A percentile compares a stretch with the other conserved stretches of the same genome.
Conservation (phyloP, 2,113 vertebrate species). For the Xiphias gladius region DNA sequence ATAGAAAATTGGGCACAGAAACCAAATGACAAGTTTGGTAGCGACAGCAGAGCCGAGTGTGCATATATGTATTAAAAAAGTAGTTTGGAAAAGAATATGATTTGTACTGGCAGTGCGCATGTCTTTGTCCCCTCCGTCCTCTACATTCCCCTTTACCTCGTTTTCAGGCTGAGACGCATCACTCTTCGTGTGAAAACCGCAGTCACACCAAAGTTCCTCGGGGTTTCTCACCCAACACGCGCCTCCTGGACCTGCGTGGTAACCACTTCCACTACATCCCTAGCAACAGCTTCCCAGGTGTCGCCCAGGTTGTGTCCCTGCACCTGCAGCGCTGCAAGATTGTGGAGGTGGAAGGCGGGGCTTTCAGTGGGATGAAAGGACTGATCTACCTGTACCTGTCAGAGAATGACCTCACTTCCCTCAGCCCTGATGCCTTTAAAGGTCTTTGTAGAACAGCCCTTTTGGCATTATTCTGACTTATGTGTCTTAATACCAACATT, state of each 20-base stretch:
- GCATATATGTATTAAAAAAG: too few species aligned
- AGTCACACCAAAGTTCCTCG: slow-evolving; percentile 86
- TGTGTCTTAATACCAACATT: background rate
- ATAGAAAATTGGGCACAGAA: too few species aligned
- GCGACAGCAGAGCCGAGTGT: too few species aligned
- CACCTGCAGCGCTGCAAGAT: slow-evolving; percentile 92
- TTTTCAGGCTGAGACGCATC: slow-evolving; percentile 80
- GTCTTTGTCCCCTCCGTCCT: background rate
- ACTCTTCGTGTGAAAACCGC: slow-evolving; percentile 88
- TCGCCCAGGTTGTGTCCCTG: slow-evolving; percentile 88
- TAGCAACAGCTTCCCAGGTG: slow-evolving; percentile 83
- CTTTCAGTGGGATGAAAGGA: slow-evolving; percentile 87
- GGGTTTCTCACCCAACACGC: slow-evolving; percentile 87
- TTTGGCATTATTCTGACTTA: background rate
- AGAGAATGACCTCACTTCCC: slow-evolving; percentile 86
- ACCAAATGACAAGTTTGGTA: too few species aligned
- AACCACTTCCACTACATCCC: slow-evolving; percentile 88
- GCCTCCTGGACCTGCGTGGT: slow-evolving; percentile 88
- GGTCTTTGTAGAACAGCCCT: slow-evolving; percentile 45
- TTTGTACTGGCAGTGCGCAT: too few species aligned
- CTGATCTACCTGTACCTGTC: slow-evolving; percentile 95
- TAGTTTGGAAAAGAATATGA: too few species aligned
- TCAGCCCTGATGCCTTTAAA: slow-evolving; percentile 85
- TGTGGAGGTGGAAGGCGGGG: slow-evolving; percentile 80
- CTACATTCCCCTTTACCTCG: background rate